phyloP scores from a whole-genome alignment of 2,113 vertebrate species.

The Shinisaurus crocodilurus region DNA sequence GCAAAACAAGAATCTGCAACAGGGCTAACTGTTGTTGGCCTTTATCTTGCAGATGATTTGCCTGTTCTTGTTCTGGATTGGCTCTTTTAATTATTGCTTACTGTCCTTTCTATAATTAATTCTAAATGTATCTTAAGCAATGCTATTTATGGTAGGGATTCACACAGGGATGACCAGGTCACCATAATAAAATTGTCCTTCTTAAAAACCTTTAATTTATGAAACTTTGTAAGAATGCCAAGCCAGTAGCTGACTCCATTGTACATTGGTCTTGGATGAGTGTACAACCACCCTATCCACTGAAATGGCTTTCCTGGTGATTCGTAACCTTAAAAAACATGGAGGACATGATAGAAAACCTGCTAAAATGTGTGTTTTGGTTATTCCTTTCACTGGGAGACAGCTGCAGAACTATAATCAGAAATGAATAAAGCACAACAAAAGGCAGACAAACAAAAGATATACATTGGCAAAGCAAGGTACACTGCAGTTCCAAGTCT shows the following conservation, averaged over 20 bases:
- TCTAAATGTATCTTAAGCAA: constrained; percentile 45
- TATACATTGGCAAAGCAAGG: not conserved
- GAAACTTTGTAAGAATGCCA: not conserved
- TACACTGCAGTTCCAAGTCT: not conserved
- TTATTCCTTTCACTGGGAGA: not conserved
- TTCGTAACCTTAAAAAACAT: not conserved
- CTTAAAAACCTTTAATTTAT: not conserved
- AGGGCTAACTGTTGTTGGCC: not conserved
- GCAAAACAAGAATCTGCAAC: constrained; percentile 17
- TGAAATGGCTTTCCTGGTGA: not conserved
- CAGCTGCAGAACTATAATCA: not conserved
- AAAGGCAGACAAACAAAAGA: not conserved
- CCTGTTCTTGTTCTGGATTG: constrained; percentile 27
- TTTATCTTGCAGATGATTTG: constrained; percentile 25
- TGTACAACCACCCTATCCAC: not conserved
- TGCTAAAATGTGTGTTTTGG: not conserved
- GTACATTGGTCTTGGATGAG: not conserved
- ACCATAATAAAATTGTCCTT: not conserved
- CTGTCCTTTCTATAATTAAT: constrained; percentile 3
- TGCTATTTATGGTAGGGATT: not conserved
- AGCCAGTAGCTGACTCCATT: not conserved
- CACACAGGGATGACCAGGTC: not conserved
- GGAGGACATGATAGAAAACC: not conserved
- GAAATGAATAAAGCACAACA: constrained; percentile 1
- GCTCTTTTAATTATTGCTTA: constrained; percentile 54